A percentile compares a stretch with the other conserved stretches of the same genome.
Conservation (phyloP, 2,113 vertebrate species). For the Oreochromis tanganicae region DNA sequence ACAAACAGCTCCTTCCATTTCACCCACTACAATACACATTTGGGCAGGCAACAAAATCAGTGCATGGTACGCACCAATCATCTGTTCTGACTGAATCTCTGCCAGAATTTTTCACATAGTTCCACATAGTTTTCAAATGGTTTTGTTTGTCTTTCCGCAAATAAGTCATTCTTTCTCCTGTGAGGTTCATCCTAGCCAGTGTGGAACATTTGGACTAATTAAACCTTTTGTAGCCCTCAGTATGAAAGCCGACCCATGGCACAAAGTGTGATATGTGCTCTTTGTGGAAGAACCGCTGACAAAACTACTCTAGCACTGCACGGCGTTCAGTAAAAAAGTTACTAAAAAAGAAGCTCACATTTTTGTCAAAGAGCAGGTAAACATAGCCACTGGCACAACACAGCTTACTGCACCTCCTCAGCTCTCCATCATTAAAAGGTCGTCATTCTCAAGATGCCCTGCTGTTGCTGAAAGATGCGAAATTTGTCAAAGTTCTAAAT, state of each 20-base stretch:
- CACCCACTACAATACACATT: not conserved
- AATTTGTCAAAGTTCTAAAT: not conserved
- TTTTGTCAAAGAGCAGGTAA: not conserved
- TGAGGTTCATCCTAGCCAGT: not conserved
- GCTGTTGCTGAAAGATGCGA: not conserved
- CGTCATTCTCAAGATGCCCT: not conserved
- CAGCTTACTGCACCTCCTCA: not conserved
- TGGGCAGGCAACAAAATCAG: not conserved
- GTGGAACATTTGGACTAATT: not conserved
- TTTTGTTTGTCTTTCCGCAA: not conserved
- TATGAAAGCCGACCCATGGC: not conserved
- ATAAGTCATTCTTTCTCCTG: not conserved
- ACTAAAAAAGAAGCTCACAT: not conserved
- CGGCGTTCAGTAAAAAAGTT: not conserved
- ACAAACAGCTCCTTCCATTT: not conserved
- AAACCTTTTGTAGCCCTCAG: not conserved
- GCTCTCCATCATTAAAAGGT: not conserved
- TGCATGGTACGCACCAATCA: not conserved
- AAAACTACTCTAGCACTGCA: not conserved
- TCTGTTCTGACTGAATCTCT: not conserved
- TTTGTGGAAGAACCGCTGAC: not conserved
- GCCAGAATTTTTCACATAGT: not conserved
- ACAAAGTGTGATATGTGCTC: not conserved
- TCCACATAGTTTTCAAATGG: not conserved
- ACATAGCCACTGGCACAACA: not conserved